Evolutionary conservation across 2,888 invertebrate species (phyloP).

Genomic region (Hedya salicella): DNA sequence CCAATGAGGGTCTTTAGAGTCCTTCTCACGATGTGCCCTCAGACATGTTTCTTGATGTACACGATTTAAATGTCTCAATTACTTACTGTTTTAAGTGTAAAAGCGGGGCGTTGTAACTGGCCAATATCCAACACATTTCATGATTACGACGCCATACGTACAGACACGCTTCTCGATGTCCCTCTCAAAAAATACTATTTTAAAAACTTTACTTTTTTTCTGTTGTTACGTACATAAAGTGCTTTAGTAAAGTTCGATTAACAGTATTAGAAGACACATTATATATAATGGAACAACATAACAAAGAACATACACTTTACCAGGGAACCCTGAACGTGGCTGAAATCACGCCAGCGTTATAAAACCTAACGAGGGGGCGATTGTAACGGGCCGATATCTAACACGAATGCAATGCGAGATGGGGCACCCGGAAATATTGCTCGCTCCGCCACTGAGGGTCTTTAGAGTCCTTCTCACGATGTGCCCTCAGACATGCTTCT

Average conservation of each 20-base stretch:
- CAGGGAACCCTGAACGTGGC: neutral
- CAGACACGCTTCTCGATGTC: too few relatives aligned
- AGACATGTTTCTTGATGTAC: neutral
- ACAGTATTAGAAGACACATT: too few relatives aligned
- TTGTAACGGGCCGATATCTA: constrained; percentile 17
- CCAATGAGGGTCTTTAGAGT: neutral
- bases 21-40: neutral
- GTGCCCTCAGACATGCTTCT: neutral
- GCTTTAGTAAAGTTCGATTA: too few relatives aligned
- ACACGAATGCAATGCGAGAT: neutral
- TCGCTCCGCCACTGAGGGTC: neutral
- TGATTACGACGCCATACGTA: too few relatives aligned
- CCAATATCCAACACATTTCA: too few relatives aligned
- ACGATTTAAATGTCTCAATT: neutral
- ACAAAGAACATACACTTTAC: too few relatives aligned
- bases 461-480: neutral
- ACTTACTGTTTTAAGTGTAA: neutral
- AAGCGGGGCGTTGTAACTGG: too few relatives aligned
- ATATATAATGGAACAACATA: too few relatives aligned
- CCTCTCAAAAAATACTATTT: too few relatives aligned
- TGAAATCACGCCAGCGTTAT: constrained; percentile 28
- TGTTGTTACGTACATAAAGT: too few relatives aligned
- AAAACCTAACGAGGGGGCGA: constrained; percentile 33
- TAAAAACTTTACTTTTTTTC: too few relatives aligned
- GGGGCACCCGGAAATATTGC: constrained; percentile 3